Evolutionary conservation across 2,888 invertebrate species (phyloP).

Genomic region (Eueremaeus valkanovi): DNA sequence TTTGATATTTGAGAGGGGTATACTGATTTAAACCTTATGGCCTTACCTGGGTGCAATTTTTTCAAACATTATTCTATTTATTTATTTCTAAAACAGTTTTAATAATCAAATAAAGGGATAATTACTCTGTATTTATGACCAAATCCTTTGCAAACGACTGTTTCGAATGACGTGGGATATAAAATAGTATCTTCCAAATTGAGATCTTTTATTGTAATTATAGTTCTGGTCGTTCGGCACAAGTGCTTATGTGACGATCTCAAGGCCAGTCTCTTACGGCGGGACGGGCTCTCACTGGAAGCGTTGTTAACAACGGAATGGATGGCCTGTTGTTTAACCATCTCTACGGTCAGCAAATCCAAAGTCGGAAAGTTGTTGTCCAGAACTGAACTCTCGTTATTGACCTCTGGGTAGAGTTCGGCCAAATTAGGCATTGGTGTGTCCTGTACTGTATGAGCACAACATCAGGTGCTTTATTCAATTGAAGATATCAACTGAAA

Average conservation of each 20-base stretch:
- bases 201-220: not conserved
- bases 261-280: not conserved
- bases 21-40: too few relatives aligned
- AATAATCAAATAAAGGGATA: not conserved
- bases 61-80: too few relatives aligned
- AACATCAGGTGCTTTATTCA: not conserved
- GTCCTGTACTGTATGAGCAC: constrained; percentile 42
- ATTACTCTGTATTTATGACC: constrained; percentile 2
- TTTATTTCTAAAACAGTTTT: not conserved
- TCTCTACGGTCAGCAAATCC: constrained; percentile 46
- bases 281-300: not conserved
- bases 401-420: constrained; percentile 45
- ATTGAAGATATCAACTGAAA: not conserved
- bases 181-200: not conserved
- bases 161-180: not conserved
- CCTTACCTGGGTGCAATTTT: too few relatives aligned
- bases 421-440: constrained; percentile 48
- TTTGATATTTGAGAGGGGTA: too few relatives aligned
- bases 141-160: not conserved
- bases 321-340: constrained; percentile 29
- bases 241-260: not conserved
- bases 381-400: constrained; percentile 44
- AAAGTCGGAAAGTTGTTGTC: constrained; percentile 47
- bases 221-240: not conserved
- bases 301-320: not conserved